A percentile compares a stretch with the other conserved stretches of the same genome.
These are phyloP conservation scores for Steinernema carpocapsae DNA, from an alignment of 2,888 invertebrate genomes.

Conservation along the genomic window DNA sequence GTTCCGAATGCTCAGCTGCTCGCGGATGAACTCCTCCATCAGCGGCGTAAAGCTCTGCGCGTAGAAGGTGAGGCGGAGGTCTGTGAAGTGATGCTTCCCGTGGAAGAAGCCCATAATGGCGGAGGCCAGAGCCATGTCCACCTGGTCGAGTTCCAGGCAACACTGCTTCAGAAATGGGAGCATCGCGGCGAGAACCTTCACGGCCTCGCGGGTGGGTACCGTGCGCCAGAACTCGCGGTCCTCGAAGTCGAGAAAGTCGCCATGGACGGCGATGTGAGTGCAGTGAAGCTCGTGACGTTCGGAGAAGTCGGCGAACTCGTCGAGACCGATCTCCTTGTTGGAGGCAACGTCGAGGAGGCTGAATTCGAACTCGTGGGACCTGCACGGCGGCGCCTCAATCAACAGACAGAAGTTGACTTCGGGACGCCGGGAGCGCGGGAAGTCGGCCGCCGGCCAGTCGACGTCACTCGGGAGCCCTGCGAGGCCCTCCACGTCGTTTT, in stretches of 20 bases:
- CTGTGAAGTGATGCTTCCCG: neutral
- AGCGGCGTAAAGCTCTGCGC: neutral
- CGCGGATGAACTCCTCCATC: neutral
- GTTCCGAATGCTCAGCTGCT: neutral
- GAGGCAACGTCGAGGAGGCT: neutral
- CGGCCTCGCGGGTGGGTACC: neutral
- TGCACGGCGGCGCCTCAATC: neutral
- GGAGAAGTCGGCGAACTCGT: neutral
- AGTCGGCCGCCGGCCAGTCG: too few species aligned
- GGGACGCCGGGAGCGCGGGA: too few species aligned
- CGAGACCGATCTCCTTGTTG: neutral
- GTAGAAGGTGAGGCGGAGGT: constrained; percentile 13
- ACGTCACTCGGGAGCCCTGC: too few species aligned
- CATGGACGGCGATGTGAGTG: neutral
- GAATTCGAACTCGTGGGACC: constrained; percentile 4
- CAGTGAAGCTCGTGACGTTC: neutral
- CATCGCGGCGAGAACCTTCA: neutral
- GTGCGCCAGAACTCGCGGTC: constrained; percentile 21
- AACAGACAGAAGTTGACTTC: constrained; percentile 11
- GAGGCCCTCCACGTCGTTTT: too few species aligned
- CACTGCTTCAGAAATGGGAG: neutral
- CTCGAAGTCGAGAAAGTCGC: constrained; percentile 13
- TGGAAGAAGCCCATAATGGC: constrained; percentile 12
- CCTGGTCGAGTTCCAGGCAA: constrained; percentile 5
- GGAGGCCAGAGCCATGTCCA: neutral